These are phyloP conservation scores for Coranthus polyacanthus DNA, from an alignment of 2,797 vertebrate genomes.

Conservation along the genomic window DNA sequence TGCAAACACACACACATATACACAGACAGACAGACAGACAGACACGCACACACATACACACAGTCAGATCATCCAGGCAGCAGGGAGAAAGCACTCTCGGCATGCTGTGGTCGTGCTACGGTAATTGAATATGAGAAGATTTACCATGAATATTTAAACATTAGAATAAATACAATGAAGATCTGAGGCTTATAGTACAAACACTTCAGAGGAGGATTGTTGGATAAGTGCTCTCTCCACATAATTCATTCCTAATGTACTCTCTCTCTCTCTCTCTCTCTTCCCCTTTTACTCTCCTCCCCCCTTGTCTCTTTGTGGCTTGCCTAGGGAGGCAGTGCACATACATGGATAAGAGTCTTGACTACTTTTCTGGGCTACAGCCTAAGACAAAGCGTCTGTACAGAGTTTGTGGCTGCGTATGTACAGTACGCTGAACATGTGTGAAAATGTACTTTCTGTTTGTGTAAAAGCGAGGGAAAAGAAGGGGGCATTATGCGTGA, in stretches of 20 bases:
- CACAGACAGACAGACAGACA: conserved; percentile 24
- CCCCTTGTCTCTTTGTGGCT: conserved; percentile 42
- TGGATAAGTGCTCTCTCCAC: conserved; percentile 82
- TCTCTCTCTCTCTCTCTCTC: conserved; percentile 49
- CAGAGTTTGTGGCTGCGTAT: conserved; percentile 18
- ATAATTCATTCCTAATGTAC: conserved; percentile 83
- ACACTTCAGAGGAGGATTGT: conserved; percentile 81
- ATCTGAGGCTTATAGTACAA: conserved; percentile 83
- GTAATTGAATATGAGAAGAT: conserved; percentile 92
- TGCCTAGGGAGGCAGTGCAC: conserved; percentile 54
- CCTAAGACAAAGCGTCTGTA: conserved; percentile 30
- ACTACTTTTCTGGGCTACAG: conserved; percentile 46
- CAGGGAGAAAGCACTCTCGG: conserved; percentile 76
- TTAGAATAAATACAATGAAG: conserved; percentile 89
- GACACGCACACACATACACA: conserved; percentile 35
- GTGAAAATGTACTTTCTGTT: conserved; percentile 12
- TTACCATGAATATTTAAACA: conserved; percentile 92
- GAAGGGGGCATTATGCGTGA: conserved; percentile 48
- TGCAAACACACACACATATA: conserved; percentile 12
- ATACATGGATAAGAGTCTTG: conserved; percentile 48
- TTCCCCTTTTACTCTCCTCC: conserved; percentile 48
- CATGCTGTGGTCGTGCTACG: conserved; percentile 79
- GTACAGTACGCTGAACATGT: conserved; percentile 5
- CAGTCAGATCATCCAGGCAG: conserved; percentile 75
- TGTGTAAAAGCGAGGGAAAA: conserved; percentile 38